Evolutionary conservation across 2,113 vertebrate species (phyloP), one percentile per base, ranked within the genome.

Genomic region (Felis chaus): DNA sequence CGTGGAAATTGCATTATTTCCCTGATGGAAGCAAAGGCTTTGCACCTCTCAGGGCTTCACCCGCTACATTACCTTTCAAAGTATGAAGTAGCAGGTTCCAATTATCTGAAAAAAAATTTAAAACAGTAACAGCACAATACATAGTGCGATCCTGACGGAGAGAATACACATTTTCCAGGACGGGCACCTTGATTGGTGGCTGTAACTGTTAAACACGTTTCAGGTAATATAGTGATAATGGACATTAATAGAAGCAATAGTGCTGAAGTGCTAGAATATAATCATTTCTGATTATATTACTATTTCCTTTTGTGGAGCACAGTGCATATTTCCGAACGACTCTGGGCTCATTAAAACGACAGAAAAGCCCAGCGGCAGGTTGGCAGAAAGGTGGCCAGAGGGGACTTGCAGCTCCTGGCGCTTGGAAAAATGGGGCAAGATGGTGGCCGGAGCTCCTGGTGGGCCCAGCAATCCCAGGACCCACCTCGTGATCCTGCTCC

Each of bases 181-280:
- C 91, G 63, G 97, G 94, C 92, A 91, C 91, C 94, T 96, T 97
- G 96, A 97, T 96, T 94, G 95, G 97, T 71, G 95, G n/a, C 95
- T 94, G 79, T 53, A 88, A 92, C 96, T 90, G 94, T 97, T 97
- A 96, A 97, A 97, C 96, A 98, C 97, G 91, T 97, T 94, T 94
- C 94, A 85, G 94, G 98, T 93, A 94, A 97, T 74, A 96, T 10
- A 88, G 57, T 91, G 97, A 97, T 97, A 97, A 98, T 97, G 98
- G 97, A 96, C 97, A 96, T 97, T 98, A 96, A 97, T 97, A 95
- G 96, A 25, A 92, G 96, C 96, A 92, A 97, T 93, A 97, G 97
- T 53, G 71, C 84, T 82, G 90, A 92, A 96, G 96, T 92, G 88
- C 91, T 61, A 71, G 97, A 88, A 89, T 79, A 91, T 57, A 97